phyloP scores from a whole-genome alignment of 2,888 invertebrate genomes.

The Ornithoptera alexandrae region DNA sequence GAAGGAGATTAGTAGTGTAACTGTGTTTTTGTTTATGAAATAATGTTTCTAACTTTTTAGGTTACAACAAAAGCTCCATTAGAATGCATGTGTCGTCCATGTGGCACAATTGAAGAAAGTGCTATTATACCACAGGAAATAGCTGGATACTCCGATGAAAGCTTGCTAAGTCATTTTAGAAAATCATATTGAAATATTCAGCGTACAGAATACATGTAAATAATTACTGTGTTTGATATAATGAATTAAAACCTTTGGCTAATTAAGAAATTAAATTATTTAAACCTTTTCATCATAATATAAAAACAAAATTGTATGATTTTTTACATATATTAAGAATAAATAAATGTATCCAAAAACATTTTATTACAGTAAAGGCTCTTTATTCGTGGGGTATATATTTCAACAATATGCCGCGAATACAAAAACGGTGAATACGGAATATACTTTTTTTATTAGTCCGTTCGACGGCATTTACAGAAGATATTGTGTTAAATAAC shows the following conservation, averaged over 20 bases:
- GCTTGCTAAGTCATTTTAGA: conserved; percentile 88
- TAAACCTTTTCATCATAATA: background rate
- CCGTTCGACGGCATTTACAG: too few species aligned
- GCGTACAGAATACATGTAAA: background rate
- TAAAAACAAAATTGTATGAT: background rate
- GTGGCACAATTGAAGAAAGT: conserved; percentile 92
- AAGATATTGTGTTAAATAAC: too few species aligned
- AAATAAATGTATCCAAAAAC: too few species aligned
- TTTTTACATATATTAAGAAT: background rate
- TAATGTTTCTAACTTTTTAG: conserved; percentile 65
- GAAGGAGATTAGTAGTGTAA: too few species aligned
- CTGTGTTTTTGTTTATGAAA: background rate
- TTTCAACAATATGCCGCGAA: too few species aligned
- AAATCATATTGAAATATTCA: conserved; percentile 79
- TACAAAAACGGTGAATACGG: too few species aligned
- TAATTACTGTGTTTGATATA: background rate
- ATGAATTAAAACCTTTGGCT: background rate
- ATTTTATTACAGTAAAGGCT: too few species aligned
- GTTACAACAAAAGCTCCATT: conserved; percentile 95
- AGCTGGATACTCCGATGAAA: conserved; percentile 90
- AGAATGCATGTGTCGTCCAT: conserved; percentile 96
- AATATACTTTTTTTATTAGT: too few species aligned
- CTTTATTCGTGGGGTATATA: too few species aligned
- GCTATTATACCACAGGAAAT: conserved; percentile 94
- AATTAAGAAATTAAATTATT: background rate